Conservation (phyloP, 2,888 invertebrate species). For the Leucozona laternaria region DNA sequence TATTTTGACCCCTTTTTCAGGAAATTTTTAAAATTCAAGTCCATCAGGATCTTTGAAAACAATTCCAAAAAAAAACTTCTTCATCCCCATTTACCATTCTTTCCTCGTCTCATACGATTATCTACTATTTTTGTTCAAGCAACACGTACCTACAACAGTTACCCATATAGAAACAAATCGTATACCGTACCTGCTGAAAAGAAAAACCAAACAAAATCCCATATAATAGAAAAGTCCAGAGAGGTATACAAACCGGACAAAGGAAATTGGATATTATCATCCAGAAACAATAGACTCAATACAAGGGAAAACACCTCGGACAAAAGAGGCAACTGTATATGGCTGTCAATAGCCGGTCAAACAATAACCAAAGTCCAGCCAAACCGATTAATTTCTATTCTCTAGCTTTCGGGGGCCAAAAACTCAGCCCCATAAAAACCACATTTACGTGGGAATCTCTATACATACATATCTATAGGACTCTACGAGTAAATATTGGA, state of each 20-base stretch:
- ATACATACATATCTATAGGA: neutral
- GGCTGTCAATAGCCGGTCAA: constrained; percentile 35
- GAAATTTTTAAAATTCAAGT: too few species aligned
- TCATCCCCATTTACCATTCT: too few species aligned
- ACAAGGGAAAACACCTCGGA: constrained; percentile 59
- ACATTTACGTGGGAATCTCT: constrained; percentile 33
- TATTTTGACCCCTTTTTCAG: too few species aligned
- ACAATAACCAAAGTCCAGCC: constrained; percentile 63
- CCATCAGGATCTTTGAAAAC: too few species aligned
- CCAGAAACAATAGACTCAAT: constrained; percentile 64
- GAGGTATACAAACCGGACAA: constrained; percentile 63
- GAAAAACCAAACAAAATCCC: neutral
- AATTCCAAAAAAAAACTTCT: too few species aligned
- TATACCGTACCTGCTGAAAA: neutral
- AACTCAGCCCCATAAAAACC: constrained; percentile 4
- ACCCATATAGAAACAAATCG: constrained; percentile 29
- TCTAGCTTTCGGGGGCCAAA: constrained; percentile 12
- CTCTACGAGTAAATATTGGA: neutral
- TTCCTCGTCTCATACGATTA: neutral
- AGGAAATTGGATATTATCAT: constrained; percentile 74
- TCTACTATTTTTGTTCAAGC: neutral
- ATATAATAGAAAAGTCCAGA: neutral
- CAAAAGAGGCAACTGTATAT: constrained; percentile 42
- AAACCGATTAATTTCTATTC: constrained; percentile 74
- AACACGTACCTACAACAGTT: constrained; percentile 16